phyloP scores from a whole-genome alignment of 2,113 vertebrate genomes.

The Dinomys branickii region DNA sequence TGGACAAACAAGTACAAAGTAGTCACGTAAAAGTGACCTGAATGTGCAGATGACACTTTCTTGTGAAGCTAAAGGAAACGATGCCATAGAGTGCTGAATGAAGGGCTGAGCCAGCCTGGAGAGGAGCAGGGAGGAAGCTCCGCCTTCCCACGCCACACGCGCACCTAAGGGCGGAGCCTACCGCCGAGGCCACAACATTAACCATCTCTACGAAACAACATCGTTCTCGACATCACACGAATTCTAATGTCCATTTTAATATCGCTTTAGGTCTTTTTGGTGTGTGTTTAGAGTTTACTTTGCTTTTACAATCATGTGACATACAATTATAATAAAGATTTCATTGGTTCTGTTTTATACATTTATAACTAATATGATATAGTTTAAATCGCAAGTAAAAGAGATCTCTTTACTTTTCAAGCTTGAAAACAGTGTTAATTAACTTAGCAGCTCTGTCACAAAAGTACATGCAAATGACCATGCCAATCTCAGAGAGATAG shows the following conservation, averaged over 20 bases:
- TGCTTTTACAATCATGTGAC: conserved; percentile 21
- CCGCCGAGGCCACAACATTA: neutral
- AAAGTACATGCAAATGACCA: neutral
- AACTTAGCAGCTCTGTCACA: neutral
- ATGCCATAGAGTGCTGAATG: neutral
- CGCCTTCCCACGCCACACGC: accelerated
- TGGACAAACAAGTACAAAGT: neutral
- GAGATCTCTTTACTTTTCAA: neutral
- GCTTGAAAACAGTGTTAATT: conserved; percentile 10
- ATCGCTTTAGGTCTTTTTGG: neutral
- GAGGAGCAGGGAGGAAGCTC: neutral
- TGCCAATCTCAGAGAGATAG: neutral
- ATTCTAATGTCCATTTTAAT: neutral
- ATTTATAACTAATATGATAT: neutral
- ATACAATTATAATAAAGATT: neutral
- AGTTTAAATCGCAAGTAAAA: conserved; percentile 11
- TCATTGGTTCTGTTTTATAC: conserved; percentile 24
- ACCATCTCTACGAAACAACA: neutral
- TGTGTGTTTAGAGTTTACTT: neutral
- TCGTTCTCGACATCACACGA: neutral
- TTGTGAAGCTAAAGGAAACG: neutral
- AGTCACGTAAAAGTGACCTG: neutral
- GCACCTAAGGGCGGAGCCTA: neutral
- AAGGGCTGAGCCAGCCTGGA: neutral
- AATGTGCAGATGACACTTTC: neutral